Conservation (phyloP, 2,797 vertebrate species). For the Tapera naevia region DNA sequence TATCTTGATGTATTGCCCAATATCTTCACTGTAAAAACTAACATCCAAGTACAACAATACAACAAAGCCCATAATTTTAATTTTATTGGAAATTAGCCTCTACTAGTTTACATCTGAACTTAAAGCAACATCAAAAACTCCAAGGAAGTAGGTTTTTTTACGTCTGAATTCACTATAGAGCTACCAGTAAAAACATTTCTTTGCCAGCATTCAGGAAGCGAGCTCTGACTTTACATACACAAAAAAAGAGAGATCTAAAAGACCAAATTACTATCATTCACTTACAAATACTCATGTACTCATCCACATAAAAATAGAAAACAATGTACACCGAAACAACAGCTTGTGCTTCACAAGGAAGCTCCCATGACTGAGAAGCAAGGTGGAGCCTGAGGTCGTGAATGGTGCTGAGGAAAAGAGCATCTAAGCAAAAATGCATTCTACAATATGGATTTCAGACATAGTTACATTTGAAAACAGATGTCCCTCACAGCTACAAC, state of each 20-base stretch:
- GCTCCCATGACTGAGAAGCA: not conserved
- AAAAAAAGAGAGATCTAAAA: not conserved
- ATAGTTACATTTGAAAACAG: not conserved
- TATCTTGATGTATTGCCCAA: not conserved
- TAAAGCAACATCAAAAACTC: not conserved
- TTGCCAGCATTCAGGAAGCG: not conserved
- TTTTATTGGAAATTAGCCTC: not conserved
- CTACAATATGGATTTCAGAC: not conserved
- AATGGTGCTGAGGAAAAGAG: rapidly evolving
- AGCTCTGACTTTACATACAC: not conserved
- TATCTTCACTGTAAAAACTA: not conserved
- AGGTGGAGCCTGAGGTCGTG: not conserved
- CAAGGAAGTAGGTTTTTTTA: not conserved
- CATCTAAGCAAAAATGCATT: not conserved
- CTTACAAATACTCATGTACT: not conserved
- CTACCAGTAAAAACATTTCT: not conserved
- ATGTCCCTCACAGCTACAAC: not conserved
- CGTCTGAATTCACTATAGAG: not conserved
- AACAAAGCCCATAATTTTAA: not conserved
- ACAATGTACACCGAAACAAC: not conserved
- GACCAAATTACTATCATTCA: not conserved
- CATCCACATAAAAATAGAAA: not conserved
- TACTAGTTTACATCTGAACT: not conserved
- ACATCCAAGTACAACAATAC: not conserved
- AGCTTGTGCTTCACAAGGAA: not conserved